Conservation (phyloP, 2,797 vertebrate genomes). For the Hafferia zeledoni region DNA sequence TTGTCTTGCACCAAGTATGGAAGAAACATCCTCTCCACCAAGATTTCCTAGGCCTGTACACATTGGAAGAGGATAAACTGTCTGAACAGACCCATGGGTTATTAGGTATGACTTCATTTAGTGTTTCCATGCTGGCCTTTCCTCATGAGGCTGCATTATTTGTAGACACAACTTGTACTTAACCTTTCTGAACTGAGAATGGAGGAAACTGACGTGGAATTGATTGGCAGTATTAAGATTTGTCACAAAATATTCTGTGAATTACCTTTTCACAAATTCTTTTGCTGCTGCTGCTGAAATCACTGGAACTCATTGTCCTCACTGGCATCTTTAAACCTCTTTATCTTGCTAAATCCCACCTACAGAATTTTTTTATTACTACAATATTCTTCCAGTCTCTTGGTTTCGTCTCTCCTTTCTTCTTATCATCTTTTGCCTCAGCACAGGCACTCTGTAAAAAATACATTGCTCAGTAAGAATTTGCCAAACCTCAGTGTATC, state of each 20-base stretch:
- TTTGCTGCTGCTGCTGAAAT: not conserved
- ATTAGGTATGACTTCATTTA: slow-evolving; percentile 81
- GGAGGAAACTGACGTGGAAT: not conserved
- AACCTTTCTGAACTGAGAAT: not conserved
- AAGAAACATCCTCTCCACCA: slow-evolving; percentile 80
- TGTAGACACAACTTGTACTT: not conserved
- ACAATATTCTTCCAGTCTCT: not conserved
- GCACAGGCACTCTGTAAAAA: not conserved
- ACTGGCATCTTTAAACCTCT: not conserved
- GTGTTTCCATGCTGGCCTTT: not conserved
- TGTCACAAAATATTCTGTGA: not conserved
- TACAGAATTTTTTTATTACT: not conserved
- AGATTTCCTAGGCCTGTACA: slow-evolving; percentile 91
- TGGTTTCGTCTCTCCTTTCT: not conserved
- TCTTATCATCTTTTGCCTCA: not conserved
- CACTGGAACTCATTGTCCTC: not conserved
- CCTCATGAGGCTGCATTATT: not conserved
- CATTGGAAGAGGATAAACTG: slow-evolving; percentile 82
- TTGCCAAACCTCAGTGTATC: not conserved
- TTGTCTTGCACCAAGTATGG: slow-evolving; percentile 89
- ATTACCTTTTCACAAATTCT: not conserved
- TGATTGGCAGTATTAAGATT: not conserved
- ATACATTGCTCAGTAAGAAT: not conserved
- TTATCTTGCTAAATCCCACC: not conserved
- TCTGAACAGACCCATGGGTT: slow-evolving; percentile 88